phyloP scores from a whole-genome alignment of 2,888 invertebrate genomes.

The Heterodera filipjevi region DNA sequence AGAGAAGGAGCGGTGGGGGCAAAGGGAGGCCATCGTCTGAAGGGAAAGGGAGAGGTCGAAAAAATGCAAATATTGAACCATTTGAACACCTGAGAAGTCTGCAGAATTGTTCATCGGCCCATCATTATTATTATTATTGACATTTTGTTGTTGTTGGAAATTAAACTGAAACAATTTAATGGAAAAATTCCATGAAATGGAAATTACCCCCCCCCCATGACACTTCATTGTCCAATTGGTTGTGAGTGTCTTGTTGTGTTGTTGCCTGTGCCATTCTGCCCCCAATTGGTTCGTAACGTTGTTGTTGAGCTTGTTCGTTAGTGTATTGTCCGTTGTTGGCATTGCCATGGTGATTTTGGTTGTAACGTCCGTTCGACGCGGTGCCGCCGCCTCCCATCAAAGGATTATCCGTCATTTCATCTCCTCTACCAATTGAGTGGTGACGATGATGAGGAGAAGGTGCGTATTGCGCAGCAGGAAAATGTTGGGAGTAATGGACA shows the following conservation, averaged over 20 bases:
- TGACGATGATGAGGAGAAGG: not conserved
- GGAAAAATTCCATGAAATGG: not conserved
- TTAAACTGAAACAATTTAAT: not conserved
- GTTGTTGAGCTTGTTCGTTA: not conserved
- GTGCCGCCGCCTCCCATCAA: not conserved
- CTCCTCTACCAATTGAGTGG: not conserved
- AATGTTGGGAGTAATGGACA: constrained; percentile 9
- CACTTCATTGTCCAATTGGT: not conserved
- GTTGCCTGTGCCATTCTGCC: not conserved
- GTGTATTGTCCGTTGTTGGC: not conserved
- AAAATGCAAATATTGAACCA: not conserved
- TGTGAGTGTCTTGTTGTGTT: no score
- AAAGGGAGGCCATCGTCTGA: constrained; percentile 33
- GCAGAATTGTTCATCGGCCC: constrained; percentile 19
- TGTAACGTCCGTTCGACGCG: no score
- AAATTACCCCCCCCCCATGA: not conserved
- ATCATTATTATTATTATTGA: not conserved
- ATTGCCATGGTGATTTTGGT: not conserved
- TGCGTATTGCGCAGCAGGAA: not conserved
- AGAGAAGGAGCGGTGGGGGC: constrained; percentile 26
- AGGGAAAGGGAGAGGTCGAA: not conserved
- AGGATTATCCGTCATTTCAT: not conserved
- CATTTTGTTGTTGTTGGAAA: not conserved
- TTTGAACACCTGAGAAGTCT: constrained; percentile 20
- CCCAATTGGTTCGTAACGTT: not conserved